These are phyloP conservation scores for Sapayoa aenigma DNA, from an alignment of 2,113 vertebrate species.

Conservation along the genomic window DNA sequence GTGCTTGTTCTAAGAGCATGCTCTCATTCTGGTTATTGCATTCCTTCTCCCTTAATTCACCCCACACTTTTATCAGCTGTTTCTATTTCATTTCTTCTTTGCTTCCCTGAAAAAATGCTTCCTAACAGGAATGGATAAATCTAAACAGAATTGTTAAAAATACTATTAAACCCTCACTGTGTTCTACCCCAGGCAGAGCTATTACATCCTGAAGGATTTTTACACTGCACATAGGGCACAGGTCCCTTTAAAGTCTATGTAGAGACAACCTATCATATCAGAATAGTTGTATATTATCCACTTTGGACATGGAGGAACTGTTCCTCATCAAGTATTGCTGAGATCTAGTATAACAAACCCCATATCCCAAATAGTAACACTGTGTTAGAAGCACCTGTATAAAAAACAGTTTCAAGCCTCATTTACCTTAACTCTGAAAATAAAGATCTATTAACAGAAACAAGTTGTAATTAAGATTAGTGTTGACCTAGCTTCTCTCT, in stretches of 20 bases:
- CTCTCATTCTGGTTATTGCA: background rate
- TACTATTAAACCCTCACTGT: background rate
- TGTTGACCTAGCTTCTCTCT: background rate
- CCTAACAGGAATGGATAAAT: background rate
- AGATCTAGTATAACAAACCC: background rate
- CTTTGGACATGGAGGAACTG: background rate
- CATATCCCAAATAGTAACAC: background rate
- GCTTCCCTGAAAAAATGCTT: background rate
- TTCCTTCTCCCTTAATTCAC: background rate
- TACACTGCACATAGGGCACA: background rate
- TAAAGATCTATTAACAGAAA: constrained; percentile 15
- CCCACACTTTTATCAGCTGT: background rate
- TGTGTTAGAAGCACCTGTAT: background rate
- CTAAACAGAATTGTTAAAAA: constrained; percentile 1
- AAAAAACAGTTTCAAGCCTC: background rate
- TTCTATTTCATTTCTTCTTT: constrained; percentile 16
- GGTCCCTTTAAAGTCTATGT: background rate
- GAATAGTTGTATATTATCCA: background rate
- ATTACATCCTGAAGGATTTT: background rate
- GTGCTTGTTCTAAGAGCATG: background rate
- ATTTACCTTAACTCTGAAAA: constrained; percentile 1
- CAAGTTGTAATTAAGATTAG: constrained; percentile 4
- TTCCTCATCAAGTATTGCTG: background rate
- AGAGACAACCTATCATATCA: background rate
- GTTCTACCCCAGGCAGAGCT: background rate